A percentile compares a stretch with the other conserved stretches of the same genome.
phyloP scores from a whole-genome alignment of 2,888 invertebrate genomes.

The Catotricha subobsoleta region DNA sequence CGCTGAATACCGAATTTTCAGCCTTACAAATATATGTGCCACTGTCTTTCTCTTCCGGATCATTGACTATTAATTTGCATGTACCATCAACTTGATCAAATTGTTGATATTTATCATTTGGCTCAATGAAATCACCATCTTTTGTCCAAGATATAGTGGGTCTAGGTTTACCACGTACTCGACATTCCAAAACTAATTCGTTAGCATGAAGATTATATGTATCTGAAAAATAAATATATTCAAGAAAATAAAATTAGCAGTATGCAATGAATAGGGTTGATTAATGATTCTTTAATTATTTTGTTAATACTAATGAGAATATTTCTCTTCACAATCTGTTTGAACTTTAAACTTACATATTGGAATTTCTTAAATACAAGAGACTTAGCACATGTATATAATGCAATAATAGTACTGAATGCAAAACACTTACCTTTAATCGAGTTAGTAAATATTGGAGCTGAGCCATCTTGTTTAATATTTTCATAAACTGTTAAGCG shows the following conservation, averaged over 20 bases:
- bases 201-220: constrained; percentile 52
- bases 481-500: constrained; percentile 47
- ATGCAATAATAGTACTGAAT: background rate
- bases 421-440: constrained; percentile 41
- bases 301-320: no score
- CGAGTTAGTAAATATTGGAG: constrained; percentile 56
- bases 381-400: background rate
- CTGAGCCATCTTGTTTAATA: constrained; percentile 44
- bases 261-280: no score
- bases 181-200: constrained; percentile 59
- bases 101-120: constrained; percentile 40
- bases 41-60: constrained; percentile 48
- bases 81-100: constrained; percentile 54
- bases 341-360: constrained; percentile 5
- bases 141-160: constrained; percentile 62
- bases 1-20: constrained; percentile 50
- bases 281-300: no score
- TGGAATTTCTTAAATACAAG: background rate
- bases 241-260: no score
- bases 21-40: constrained; percentile 62
- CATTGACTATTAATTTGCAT: constrained; percentile 46
- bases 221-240: no score
- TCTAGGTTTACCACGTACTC: constrained; percentile 53
- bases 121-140: constrained; percentile 39
- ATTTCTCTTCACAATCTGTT: no score